Evolutionary conservation across 2,113 vertebrate species (phyloP).

Genomic region (Capreolus pygargus): DNA sequence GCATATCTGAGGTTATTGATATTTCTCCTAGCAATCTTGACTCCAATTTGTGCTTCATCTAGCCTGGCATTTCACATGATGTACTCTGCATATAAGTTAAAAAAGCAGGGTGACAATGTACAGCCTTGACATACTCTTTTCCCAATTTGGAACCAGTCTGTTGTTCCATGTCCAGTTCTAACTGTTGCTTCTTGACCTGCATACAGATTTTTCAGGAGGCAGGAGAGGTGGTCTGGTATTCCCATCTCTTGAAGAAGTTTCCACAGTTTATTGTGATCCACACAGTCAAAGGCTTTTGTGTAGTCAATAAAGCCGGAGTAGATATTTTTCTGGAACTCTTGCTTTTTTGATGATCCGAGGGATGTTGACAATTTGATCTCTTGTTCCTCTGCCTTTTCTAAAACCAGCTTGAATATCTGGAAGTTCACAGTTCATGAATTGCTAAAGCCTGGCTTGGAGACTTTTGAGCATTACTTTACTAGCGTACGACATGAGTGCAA

Average conservation of each 20-base stretch:
- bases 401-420: neutral
- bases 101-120: neutral
- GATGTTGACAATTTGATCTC: neutral
- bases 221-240: neutral
- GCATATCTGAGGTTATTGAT: neutral
- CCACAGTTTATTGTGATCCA: neutral
- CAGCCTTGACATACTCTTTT: neutral
- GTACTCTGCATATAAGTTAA: neutral
- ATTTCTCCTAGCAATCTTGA: neutral
- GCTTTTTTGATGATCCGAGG: neutral
- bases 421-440: neutral
- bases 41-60: neutral
- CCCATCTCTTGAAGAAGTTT: neutral
- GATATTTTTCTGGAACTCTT: neutral
- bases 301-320: neutral
- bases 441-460: neutral
- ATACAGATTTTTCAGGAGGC: neutral
- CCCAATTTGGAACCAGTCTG: neutral
- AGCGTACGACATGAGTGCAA: neutral
- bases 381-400: neutral
- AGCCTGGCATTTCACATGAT: neutral
- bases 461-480: neutral
- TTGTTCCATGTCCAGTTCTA: neutral
- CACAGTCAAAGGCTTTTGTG: neutral
- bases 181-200: neutral